A percentile compares a stretch with the other conserved stretches of the same genome.
Conservation (phyloP, 2,888 invertebrate species). For the Clivina fossor region DNA sequence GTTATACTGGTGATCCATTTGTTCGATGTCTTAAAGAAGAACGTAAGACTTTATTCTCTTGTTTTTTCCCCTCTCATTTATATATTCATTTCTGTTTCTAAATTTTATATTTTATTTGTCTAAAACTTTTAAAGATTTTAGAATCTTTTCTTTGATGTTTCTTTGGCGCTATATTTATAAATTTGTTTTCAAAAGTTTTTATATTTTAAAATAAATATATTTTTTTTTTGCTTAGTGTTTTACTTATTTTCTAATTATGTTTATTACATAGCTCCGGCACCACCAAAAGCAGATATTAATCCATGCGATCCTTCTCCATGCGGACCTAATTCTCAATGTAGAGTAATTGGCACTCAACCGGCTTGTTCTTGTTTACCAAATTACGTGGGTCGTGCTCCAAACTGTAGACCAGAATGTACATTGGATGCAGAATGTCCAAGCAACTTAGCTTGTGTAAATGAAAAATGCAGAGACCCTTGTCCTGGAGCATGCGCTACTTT, state of each 20-base stretch:
- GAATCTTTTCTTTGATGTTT: no score
- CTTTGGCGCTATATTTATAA: no score
- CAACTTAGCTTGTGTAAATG: slow-evolving; percentile 77
- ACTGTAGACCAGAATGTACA: slow-evolving; percentile 82
- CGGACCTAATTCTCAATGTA: slow-evolving; percentile 80
- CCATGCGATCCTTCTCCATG: slow-evolving; percentile 82
- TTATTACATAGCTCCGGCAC: slow-evolving; percentile 51
- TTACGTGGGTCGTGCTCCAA: slow-evolving; percentile 82
- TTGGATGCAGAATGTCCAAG: slow-evolving; percentile 80
- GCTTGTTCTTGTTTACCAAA: slow-evolving; percentile 81
- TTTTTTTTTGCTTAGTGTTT: no score
- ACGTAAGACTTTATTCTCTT: slow-evolving; percentile 45
- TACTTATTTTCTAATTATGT: slow-evolving; percentile 4
- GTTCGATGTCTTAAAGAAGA: slow-evolving; percentile 53
- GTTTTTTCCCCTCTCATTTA: no score
- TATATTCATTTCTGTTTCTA: no score
- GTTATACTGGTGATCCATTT: slow-evolving; percentile 68
- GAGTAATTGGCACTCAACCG: slow-evolving; percentile 77
- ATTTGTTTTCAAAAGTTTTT: no score
- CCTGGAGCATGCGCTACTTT: slow-evolving; percentile 76
- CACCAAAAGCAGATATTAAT: slow-evolving; percentile 55
- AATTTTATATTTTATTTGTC: no score
- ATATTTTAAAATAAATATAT: no score
- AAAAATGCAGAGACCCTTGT: slow-evolving; percentile 83
- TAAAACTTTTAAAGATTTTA: no score